Percentiles rank a stretch among this genome's conserved stretches.
Evolutionary conservation across 2,888 invertebrate genomes (phyloP).

Genomic region (Tiliacea citrago): DNA sequence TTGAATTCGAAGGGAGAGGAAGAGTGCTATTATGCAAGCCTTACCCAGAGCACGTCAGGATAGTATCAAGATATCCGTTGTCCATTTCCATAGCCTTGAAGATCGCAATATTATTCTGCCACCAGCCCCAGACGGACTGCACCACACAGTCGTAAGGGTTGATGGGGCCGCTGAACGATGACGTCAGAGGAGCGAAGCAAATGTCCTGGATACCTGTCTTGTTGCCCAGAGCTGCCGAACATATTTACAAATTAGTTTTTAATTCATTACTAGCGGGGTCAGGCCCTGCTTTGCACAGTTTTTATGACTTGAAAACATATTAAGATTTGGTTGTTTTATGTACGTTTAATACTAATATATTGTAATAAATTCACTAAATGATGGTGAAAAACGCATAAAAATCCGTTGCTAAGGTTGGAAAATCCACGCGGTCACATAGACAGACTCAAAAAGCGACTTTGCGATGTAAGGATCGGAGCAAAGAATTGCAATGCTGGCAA

Average conservation of each 20-base stretch:
- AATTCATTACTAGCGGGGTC: neutral
- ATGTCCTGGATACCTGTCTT: slow-evolving; percentile 94
- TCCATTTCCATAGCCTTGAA: slow-evolving; percentile 88
- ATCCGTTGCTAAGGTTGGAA: neutral
- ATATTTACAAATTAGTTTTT: neutral
- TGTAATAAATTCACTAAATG: no score
- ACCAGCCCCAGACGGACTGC: slow-evolving; percentile 98
- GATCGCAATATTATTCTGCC: slow-evolving; percentile 92
- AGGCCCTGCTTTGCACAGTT: no score
- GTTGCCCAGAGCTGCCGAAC: slow-evolving; percentile 76
- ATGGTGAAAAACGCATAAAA: neutral
- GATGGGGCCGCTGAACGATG: slow-evolving; percentile 89
- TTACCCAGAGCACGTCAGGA: slow-evolving; percentile 93
- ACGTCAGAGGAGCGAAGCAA: slow-evolving; percentile 97
- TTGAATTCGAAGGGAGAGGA: no score
- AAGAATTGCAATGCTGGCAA: no score
- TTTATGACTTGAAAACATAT: no score
- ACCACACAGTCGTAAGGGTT: slow-evolving; percentile 94
- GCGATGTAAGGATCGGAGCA: neutral
- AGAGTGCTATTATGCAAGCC: slow-evolving; percentile 3
- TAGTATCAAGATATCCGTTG: slow-evolving; percentile 93
- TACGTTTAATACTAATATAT: no score
- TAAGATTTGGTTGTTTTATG: neutral
- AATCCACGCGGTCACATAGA: neutral
- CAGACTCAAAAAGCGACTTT: neutral